A percentile compares a stretch with the other conserved stretches of the same genome.
These are phyloP conservation scores for Nowickia ferox DNA, from an alignment of 2,888 invertebrate species.

Conservation along the genomic window DNA sequence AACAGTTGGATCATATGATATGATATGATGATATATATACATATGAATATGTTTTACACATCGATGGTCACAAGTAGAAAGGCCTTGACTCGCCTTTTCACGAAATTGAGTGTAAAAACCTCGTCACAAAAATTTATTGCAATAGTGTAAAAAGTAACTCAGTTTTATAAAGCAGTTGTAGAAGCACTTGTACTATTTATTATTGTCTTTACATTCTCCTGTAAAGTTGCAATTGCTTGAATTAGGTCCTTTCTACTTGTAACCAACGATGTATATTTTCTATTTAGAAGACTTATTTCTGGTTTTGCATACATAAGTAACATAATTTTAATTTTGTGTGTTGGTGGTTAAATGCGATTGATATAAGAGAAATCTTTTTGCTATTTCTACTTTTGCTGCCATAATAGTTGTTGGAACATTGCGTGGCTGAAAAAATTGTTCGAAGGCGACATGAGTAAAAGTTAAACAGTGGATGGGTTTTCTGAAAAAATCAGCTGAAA, in stretches of 20 bases:
- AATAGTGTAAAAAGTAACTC: too few species aligned
- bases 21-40: not conserved
- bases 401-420: constrained; percentile 52
- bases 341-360: constrained; percentile 62
- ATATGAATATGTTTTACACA: not conserved
- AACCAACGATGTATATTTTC: too few species aligned
- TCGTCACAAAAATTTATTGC: too few species aligned
- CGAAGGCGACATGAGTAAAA: constrained; percentile 42
- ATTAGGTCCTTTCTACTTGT: too few species aligned
- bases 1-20: not conserved
- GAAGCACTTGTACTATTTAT: too few species aligned
- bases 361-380: constrained; percentile 51
- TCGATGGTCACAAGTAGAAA: too few species aligned
- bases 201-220: too few species aligned
- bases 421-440: constrained; percentile 51
- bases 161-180: too few species aligned
- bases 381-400: constrained; percentile 19
- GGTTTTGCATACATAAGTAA: not conserved
- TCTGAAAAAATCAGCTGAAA: not conserved
- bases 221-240: too few species aligned
- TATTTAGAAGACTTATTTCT: not conserved
- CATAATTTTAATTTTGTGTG: constrained; percentile 49
- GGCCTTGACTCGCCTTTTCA: too few species aligned
- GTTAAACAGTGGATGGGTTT: constrained; percentile 33
- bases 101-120: too few species aligned